A percentile compares a stretch with the other conserved stretches of the same genome.
phyloP scores from a whole-genome alignment of 1,140 invertebrate genomes.

The Drosophila varians region DNA sequence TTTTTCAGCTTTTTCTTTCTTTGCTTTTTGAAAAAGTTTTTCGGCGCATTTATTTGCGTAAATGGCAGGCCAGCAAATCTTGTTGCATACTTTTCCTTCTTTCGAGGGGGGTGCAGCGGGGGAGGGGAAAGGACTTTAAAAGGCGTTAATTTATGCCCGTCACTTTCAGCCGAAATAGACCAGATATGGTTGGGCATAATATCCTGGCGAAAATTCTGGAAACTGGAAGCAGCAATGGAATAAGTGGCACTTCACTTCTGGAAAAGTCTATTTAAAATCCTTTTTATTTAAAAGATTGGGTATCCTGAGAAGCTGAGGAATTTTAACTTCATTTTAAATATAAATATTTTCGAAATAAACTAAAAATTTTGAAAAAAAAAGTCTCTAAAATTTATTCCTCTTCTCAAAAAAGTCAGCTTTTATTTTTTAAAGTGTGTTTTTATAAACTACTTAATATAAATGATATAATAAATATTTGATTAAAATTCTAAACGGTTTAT shows the following conservation, averaged over 20 bases:
- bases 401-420: too few species aligned
- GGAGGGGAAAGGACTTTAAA: conserved; percentile 22
- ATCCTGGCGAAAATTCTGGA: not conserved
- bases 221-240: conserved; percentile 9
- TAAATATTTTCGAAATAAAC: too few species aligned
- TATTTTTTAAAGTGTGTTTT: too few species aligned
- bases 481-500: too few species aligned
- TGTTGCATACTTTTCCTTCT: conserved; percentile 38
- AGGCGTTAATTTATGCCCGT: conserved; percentile 56
- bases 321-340: too few species aligned
- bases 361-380: too few species aligned
- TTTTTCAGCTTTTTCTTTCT: not conserved
- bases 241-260: conserved; percentile 20
- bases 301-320: not conserved
- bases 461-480: too few species aligned
- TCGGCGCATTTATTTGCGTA: conserved; percentile 52
- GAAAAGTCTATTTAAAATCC: conserved; percentile 8
- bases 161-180: conserved; percentile 19
- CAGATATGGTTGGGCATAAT: conserved; percentile 31
- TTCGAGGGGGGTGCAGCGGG: too few species aligned
- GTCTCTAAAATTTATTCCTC: too few species aligned
- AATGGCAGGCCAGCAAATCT: conserved; percentile 51
- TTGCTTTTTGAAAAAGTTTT: conserved; percentile 18
- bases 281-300: not conserved
- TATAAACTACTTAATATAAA: too few species aligned